Evolutionary conservation across 1,140 invertebrate genomes (phyloP).

Genomic region (Drosophila neocordata): DNA sequence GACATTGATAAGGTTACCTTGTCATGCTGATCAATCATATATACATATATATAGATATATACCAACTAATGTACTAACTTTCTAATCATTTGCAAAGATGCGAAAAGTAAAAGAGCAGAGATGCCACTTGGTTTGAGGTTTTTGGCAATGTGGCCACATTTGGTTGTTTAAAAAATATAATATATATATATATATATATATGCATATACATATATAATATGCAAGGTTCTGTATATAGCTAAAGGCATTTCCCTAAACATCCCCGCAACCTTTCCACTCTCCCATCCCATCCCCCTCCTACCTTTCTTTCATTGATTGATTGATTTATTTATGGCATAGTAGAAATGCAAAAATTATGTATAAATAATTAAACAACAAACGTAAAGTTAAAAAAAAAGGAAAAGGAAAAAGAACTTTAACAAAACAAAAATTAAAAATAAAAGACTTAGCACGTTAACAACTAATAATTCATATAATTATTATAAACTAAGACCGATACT

Average conservation of each 20-base stretch:
- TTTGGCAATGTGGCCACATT: conserved; percentile 3
- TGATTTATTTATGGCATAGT: conserved; percentile 5
- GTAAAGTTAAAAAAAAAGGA: not conserved
- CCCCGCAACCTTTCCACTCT: too few relatives aligned
- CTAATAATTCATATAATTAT: conserved; percentile 58
- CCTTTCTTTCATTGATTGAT: not conserved
- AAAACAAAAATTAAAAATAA: conserved; percentile 37
- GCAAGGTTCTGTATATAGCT: conserved; percentile 4
- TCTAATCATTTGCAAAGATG: too few relatives aligned
- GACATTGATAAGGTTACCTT: too few relatives aligned
- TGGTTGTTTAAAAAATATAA: not conserved
- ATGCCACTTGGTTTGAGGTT: conserved; percentile 1
- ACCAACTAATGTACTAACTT: too few relatives aligned
- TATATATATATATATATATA: not conserved
- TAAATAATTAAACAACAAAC: conserved; percentile 28
- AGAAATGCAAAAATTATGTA: conserved; percentile 8
- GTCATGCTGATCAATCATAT: too few relatives aligned
- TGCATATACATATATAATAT: not conserved
- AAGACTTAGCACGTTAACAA: conserved; percentile 79
- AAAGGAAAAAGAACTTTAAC: conserved; percentile 52
- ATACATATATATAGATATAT: too few relatives aligned
- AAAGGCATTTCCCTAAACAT: not conserved
- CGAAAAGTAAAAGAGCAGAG: conserved; percentile 4
- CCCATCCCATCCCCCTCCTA: not conserved
- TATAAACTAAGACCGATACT: conserved; percentile 43